Percentiles rank a stretch among this genome's conserved stretches.
Evolutionary conservation across 92 coral and sea anemone species (phyloP).

Genomic region (Zoanthus solanderi): DNA sequence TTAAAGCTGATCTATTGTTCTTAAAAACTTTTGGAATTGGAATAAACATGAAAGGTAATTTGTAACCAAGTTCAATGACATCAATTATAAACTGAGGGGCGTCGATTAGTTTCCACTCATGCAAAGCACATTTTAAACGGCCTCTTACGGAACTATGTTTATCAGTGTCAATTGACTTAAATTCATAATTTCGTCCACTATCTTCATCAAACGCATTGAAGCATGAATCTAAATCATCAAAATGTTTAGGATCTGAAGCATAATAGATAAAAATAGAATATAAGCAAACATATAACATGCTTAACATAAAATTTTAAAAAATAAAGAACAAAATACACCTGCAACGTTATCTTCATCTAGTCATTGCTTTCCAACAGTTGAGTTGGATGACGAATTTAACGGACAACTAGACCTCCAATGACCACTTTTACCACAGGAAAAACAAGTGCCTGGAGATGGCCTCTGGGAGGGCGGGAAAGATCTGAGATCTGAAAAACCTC

Average conservation of each 20-base stretch:
- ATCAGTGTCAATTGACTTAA: background rate
- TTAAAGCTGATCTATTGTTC: conserved; percentile 29
- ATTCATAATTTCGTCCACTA: conserved; percentile 5
- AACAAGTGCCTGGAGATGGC: conserved; percentile 6
- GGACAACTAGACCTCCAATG: background rate
- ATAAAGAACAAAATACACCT: background rate
- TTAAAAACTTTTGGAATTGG: background rate
- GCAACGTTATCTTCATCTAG: background rate
- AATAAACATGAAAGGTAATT: conserved; percentile 17
- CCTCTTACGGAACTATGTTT: background rate
- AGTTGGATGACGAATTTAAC: background rate
- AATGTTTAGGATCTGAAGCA: background rate
- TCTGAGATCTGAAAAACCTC: background rate
- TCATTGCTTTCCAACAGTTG: conserved; percentile 2
- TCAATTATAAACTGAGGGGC: conserved; percentile 25
- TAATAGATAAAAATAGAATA: background rate
- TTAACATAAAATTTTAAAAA: background rate
- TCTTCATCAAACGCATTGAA: background rate
- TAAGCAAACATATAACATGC: background rate
- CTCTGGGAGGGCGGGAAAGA: background rate
- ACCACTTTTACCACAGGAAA: background rate
- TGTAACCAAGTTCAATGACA: conserved; percentile 15
- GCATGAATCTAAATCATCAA: background rate
- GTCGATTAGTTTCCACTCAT: conserved; percentile 1
- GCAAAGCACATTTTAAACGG: background rate